phyloP scores from a whole-genome alignment of 64 coral and sea anemone species.

The Platygyra sinensis region DNA sequence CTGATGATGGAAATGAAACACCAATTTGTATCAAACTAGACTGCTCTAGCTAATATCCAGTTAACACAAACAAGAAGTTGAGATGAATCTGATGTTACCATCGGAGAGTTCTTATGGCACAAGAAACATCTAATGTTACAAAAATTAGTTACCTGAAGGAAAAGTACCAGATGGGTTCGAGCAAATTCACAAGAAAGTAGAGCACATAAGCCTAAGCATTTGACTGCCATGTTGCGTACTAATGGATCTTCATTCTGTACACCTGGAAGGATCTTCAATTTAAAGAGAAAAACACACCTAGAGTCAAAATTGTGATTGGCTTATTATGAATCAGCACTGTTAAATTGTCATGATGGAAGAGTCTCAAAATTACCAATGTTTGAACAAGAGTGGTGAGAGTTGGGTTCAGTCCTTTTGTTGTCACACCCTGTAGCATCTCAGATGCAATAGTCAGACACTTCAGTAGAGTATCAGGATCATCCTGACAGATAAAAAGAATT shows the following conservation, averaged over 20 bases:
- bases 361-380: constrained; percentile 60
- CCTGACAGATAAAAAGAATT: constrained; percentile 34
- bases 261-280: constrained; percentile 77
- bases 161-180: constrained; percentile 74
- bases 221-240: constrained; percentile 83
- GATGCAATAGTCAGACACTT: constrained; percentile 88
- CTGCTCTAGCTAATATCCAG: too few relatives aligned
- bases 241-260: constrained; percentile 93
- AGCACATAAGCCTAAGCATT: constrained; percentile 86
- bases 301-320: not conserved
- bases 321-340: not conserved
- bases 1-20: not conserved
- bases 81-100: too few relatives aligned
- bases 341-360: not conserved
- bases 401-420: constrained; percentile 68
- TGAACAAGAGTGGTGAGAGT: constrained; percentile 83
- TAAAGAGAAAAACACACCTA: not conserved
- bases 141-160: constrained; percentile 80
- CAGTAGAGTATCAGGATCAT: constrained; percentile 84
- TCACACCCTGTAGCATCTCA: constrained; percentile 82
- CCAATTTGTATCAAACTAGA: too few relatives aligned
- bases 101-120: too few relatives aligned
- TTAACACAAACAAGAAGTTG: too few relatives aligned
- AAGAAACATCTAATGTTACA: not conserved
- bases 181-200: constrained; percentile 86